phyloP scores from a whole-genome alignment of 2,113 vertebrate species.

The Plestiodon gilberti region DNA sequence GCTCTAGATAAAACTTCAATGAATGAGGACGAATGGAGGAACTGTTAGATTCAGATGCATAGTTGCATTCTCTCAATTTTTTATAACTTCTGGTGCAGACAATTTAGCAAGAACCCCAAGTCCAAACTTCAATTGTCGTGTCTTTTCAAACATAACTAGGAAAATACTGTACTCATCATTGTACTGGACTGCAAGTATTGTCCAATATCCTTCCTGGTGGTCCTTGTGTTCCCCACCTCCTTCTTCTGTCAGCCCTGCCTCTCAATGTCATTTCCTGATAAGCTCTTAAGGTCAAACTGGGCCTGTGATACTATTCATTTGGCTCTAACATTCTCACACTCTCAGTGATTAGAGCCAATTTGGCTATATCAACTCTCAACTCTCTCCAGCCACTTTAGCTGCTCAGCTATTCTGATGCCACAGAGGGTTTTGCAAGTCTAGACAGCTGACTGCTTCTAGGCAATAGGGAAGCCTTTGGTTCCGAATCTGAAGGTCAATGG shows the following conservation, averaged over 20 bases:
- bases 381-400: not conserved
- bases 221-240: not conserved
- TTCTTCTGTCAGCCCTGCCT: not conserved
- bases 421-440: not conserved
- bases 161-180: not conserved
- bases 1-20: not conserved
- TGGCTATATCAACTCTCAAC: too few relatives aligned
- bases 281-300: not conserved
- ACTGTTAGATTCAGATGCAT: not conserved
- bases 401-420: not conserved
- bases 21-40: not conserved
- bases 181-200: not conserved
- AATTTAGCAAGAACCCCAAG: not conserved
- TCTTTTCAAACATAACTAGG: not conserved
- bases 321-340: too few relatives aligned
- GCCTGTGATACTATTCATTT: not conserved
- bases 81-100: not conserved
- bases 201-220: not conserved
- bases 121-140: not conserved
- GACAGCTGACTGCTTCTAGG: not conserved
- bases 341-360: too few relatives aligned
- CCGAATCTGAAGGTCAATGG: not conserved
- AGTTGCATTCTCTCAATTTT: not conserved
- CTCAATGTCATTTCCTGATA: not conserved
- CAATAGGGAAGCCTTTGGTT: not conserved